Evolutionary conservation across 2,888 invertebrate genomes (phyloP), one percentile per base, ranked within the genome.

Genomic region (Heliconius aoede): DNA sequence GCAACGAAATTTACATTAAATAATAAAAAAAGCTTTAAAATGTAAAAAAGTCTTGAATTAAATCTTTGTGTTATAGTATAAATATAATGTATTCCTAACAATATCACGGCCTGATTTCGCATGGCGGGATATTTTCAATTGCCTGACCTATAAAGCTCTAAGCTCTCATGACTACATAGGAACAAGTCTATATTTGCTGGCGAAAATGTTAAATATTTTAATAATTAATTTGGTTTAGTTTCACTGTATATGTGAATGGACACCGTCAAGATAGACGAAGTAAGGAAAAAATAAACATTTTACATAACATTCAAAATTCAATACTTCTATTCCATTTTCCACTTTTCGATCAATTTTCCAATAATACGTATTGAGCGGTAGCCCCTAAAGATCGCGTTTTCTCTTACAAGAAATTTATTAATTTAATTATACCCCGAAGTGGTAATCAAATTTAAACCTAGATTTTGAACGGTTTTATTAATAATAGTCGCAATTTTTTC

Each of bases 121-220:
- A 32, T 60, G 58, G 58, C 18, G 24, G 71, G 55, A 60, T 71
- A 71, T 24, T 55, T 55, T 58, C 32, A 71, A 71, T 71, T 55
- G n/a, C 71, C 55, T 71, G 71, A 71, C 71, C 71, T 58, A 72
- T 18, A 60, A 60, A 72, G 18, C 32, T 18, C 72, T 60, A 72
- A 60, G 60, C 60, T 60, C 24, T 64, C 36, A 65, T 36, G 55
- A 69, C 51, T 60, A 58, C 32, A 58, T 24, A 36, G 36, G 18
- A 26, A 60, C 71, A 30, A 32, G 11, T 71, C 58, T 24, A 36
- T 32, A 51, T 28, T 28, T 13, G 28, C 68, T 28, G 30, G 51
- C 51, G 51, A 69, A 26, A n/a, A 69, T n/a, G 21, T 51, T 28
- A 51, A 64, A 64, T 32, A 32, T n/a, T 46, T 1, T 18, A 64